Conservation (phyloP, 2,888 invertebrate species). For the Megastigmus dorsalis region DNA sequence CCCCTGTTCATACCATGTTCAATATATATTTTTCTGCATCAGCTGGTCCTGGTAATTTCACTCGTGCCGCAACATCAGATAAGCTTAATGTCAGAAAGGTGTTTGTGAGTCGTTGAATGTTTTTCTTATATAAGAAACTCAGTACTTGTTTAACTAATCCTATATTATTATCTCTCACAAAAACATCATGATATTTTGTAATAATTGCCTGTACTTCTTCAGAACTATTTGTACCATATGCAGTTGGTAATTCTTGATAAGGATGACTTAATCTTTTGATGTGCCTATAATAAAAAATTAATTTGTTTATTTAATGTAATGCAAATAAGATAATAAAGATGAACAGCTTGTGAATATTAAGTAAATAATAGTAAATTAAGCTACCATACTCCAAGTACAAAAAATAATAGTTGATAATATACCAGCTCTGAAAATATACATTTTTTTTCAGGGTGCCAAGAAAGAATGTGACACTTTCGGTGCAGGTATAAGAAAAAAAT, state of each 20-base stretch:
- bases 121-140: slow-evolving; percentile 93
- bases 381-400: too few relatives aligned
- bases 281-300: too few relatives aligned
- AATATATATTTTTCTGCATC: slow-evolving; percentile 96
- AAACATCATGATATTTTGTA: slow-evolving; percentile 88
- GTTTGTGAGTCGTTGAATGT: slow-evolving; percentile 96
- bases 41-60: slow-evolving; percentile 87
- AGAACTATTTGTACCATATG: slow-evolving; percentile 86
- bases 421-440: too few relatives aligned
- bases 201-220: slow-evolving; percentile 82
- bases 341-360: too few relatives aligned
- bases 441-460: too few relatives aligned
- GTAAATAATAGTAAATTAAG: too few relatives aligned
- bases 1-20: slow-evolving; percentile 94
- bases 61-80: slow-evolving; percentile 91
- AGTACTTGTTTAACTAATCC: slow-evolving; percentile 89
- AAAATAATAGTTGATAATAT: too few relatives aligned
- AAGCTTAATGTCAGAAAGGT: slow-evolving; percentile 93
- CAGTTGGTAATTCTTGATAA: slow-evolving; percentile 89
- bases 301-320: too few relatives aligned
- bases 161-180: slow-evolving; percentile 85
- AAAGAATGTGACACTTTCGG: too few relatives aligned
- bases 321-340: background rate
- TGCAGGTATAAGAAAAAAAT: background rate
- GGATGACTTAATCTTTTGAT: too few relatives aligned